Evolutionary conservation across 1,140 invertebrate species (phyloP).

Genomic region (Oscheius sp.): DNA sequence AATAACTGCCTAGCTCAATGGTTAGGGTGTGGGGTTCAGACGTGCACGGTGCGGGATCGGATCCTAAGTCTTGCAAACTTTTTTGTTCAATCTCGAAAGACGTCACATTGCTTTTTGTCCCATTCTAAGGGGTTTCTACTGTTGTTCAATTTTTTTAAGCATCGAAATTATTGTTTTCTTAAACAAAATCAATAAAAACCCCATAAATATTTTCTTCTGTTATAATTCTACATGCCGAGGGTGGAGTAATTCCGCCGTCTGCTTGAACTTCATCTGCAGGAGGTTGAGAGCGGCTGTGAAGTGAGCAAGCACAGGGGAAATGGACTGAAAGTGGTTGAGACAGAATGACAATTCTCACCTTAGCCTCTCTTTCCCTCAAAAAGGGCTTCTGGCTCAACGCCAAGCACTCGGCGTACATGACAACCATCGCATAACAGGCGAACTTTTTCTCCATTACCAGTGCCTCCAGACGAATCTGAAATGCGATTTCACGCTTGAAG

Average conservation of each 20-base stretch:
- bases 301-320: neutral
- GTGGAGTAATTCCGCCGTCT: neutral
- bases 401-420: neutral
- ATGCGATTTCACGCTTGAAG: no score
- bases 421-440: neutral
- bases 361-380: neutral
- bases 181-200: no score
- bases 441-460: neutral
- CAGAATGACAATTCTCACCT: neutral
- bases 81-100: no score
- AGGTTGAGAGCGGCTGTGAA: neutral
- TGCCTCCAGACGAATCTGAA: neutral
- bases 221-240: neutral
- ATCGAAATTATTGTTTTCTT: no score
- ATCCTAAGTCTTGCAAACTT: no score
- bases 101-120: no score
- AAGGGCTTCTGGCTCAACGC: neutral
- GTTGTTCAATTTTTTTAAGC: no score
- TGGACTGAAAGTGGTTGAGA: neutral
- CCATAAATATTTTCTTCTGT: no score
- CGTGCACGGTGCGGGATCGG: no score
- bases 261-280: neutral
- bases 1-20: no score
- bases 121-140: no score
- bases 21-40: no score